These are phyloP conservation scores for Gadus macrocephalus DNA, from an alignment of 2,113 vertebrate species.

Conservation along the genomic window DNA sequence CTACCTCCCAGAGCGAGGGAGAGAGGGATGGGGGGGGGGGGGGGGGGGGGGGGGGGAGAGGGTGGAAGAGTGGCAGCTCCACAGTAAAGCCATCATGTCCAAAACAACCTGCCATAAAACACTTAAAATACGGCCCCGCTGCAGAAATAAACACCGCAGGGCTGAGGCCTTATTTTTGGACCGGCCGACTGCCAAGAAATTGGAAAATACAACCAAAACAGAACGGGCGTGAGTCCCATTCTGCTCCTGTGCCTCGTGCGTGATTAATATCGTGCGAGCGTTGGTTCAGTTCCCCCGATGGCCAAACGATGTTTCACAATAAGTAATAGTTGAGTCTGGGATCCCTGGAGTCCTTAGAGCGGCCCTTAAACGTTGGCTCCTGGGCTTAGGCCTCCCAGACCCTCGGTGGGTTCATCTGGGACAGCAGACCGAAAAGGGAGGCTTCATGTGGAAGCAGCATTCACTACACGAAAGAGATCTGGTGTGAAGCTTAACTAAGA, in stretches of 20 bases:
- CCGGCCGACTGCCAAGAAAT: constrained; percentile 46
- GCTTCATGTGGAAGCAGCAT: too few species aligned
- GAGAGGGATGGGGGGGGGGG: constrained; percentile 9
- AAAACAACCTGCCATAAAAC: constrained; percentile 72
- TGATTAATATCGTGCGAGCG: background rate
- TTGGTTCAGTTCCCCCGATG: too few species aligned
- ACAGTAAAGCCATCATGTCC: constrained; percentile 51
- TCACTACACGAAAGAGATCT: background rate
- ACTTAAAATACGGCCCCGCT: constrained; percentile 57
- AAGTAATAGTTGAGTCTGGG: too few species aligned
- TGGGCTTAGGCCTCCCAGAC: too few species aligned
- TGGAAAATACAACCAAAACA: constrained; percentile 48
- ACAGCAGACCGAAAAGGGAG: too few species aligned
- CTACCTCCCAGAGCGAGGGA: constrained; percentile 66
- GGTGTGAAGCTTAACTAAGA: constrained; percentile 14
- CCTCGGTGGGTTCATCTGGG: too few species aligned
- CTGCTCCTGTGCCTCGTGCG: background rate
- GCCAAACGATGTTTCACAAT: too few species aligned
- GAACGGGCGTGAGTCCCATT: constrained; percentile 18
- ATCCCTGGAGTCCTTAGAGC: too few species aligned
- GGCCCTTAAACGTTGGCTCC: too few species aligned
- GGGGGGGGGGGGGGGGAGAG: constrained; percentile 22
- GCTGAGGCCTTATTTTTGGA: constrained; percentile 68
- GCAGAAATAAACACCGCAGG: constrained; percentile 68
- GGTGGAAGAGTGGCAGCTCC: constrained; percentile 27